Percentiles rank a stretch among this genome's conserved stretches.
phyloP scores from a whole-genome alignment of 2,113 vertebrate species.

The Aepyceros melampus region DNA sequence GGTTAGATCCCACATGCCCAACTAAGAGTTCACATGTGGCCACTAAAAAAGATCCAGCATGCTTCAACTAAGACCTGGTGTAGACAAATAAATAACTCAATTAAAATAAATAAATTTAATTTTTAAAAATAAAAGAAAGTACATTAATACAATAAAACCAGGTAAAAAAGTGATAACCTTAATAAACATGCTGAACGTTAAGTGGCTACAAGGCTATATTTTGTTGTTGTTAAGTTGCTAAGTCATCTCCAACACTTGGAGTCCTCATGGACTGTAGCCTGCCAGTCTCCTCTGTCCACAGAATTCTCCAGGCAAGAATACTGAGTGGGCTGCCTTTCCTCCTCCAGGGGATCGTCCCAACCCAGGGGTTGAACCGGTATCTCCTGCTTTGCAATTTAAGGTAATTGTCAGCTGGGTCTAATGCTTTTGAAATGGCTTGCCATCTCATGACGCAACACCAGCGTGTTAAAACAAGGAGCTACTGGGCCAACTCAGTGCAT shows the following conservation, averaged over 20 bases:
- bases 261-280: background rate
- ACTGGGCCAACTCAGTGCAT: background rate
- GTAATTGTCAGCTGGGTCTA: background rate
- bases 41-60: background rate
- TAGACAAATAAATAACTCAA: background rate
- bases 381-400: background rate
- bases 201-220: background rate
- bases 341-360: background rate
- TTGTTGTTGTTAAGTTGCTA: background rate
- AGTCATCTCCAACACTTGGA: background rate
- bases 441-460: background rate
- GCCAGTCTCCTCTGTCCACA: background rate
- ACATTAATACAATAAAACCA: background rate
- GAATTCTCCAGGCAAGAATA: background rate
- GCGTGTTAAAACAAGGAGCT: background rate
- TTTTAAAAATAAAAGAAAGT: background rate
- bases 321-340: background rate
- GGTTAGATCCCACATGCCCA: background rate
- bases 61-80: background rate
- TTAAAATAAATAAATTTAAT: too few species aligned
- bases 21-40: accelerated
- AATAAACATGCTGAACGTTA: background rate
- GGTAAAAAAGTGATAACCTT: background rate
- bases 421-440: background rate
- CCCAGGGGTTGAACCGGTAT: background rate